A percentile compares a stretch with the other conserved stretches of the same genome.
Conservation (phyloP, 2,888 invertebrate species). For the Drymonia ruficornis region DNA sequence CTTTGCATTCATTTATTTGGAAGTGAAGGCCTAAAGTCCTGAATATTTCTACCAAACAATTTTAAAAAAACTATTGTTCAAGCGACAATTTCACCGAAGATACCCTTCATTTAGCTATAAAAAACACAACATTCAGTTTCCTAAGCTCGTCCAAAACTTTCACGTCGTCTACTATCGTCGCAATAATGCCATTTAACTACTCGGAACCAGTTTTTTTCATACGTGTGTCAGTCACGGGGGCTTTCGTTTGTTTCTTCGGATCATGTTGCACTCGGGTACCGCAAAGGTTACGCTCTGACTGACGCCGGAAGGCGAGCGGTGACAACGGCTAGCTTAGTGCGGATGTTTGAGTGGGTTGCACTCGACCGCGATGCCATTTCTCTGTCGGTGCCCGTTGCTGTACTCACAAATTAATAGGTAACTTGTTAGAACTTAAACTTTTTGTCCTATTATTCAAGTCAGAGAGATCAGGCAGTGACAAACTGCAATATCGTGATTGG, state of each 20-base stretch:
- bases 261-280: slow-evolving; percentile 48
- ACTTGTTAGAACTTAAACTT: too few species aligned
- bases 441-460: too few species aligned
- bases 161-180: slow-evolving; percentile 51
- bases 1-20: too few species aligned
- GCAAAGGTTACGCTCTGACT: slow-evolving; percentile 45
- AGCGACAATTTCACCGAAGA: background rate
- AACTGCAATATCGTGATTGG: too few species aligned
- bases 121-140: slow-evolving; percentile 51
- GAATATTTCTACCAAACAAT: too few species aligned
- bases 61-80: too few species aligned
- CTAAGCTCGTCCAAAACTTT: slow-evolving; percentile 62
- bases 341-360: slow-evolving; percentile 29
- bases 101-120: slow-evolving; percentile 21
- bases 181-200: slow-evolving; percentile 58
- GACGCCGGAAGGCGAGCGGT: slow-evolving; percentile 37
- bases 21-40: too few species aligned
- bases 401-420: too few species aligned
- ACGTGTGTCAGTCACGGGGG: slow-evolving; percentile 25
- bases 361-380: slow-evolving; percentile 13
- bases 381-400: background rate
- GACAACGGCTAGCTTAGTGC: slow-evolving; percentile 19
- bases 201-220: slow-evolving; percentile 55
- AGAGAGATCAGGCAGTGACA: too few species aligned
- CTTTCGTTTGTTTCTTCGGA: slow-evolving; percentile 51